phyloP scores from a whole-genome alignment of 1,140 invertebrate genomes.

The Bemisia tabaci region DNA sequence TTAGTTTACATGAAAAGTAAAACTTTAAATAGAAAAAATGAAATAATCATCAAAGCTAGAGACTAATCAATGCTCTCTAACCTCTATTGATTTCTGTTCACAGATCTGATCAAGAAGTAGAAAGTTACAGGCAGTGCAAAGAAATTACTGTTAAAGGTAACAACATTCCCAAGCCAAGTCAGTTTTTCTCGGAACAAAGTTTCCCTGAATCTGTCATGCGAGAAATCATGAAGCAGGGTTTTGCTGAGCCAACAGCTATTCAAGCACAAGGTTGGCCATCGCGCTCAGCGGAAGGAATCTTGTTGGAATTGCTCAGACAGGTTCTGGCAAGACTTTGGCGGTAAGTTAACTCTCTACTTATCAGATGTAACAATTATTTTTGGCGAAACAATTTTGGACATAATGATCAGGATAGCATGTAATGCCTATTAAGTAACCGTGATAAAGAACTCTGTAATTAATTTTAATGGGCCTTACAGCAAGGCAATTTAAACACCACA shows the following conservation, averaged over 20 bases:
- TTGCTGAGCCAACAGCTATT: conserved; percentile 71
- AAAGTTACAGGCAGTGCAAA: conserved; percentile 54
- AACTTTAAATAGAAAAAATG: no score
- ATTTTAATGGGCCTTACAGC: no score
- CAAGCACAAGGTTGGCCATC: conserved; percentile 85
- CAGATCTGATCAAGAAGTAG: conserved; percentile 55
- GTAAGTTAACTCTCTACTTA: background rate
- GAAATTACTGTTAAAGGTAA: conserved; percentile 71
- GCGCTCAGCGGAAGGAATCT: conserved; percentile 80
- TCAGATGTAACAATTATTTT: no score
- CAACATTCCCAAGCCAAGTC: conserved; percentile 57
- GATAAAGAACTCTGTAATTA: no score
- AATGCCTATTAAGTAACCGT: no score
- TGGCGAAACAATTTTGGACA: no score
- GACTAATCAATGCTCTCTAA: no score
- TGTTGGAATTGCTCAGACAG: conserved; percentile 88
- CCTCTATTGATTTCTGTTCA: no score
- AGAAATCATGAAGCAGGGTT: conserved; percentile 44
- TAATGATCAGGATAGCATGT: no score
- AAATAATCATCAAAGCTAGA: no score
- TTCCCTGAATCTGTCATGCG: conserved; percentile 56
- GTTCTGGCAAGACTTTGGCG: conserved; percentile 75
- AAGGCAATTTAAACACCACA: no score
- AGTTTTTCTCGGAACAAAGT: conserved; percentile 60
- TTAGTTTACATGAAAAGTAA: no score